Evolutionary conservation across 2,797 vertebrate species (phyloP), one percentile per base, ranked within the genome.

Genomic region (Amblyraja radiata): DNA sequence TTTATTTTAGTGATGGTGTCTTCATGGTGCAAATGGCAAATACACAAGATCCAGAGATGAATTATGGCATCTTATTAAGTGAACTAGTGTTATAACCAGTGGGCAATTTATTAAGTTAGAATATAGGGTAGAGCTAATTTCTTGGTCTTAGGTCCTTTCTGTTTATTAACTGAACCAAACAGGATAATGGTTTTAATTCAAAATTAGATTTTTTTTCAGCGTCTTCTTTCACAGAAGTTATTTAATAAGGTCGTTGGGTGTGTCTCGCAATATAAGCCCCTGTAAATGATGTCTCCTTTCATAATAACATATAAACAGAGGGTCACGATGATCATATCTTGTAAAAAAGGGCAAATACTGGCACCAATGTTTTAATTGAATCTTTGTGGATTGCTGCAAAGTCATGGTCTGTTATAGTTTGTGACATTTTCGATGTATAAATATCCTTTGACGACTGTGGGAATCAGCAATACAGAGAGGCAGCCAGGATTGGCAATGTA

Each of bases 371-470:
- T 36, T 32, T 36, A 68, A 88, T 36, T 68, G n/a, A 68, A 88
- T 88, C 84, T 68, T 88, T 88, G n/a, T 88, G 63, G n/a, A 68
- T 88, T 88, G 65, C 16, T 88, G 84, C 63, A 68, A 88, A 88
- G 61, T 68, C 84, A 88, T 88, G 84, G 61, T 36, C 68, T 36
- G 32, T 88, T 86, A 16, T 88, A 63, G 83, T 28, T 86, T 6
- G 28, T 86, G 58, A 6, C 23, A n/a, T 63, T 88, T 68, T 88
- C 68, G 84, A 65, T 88, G 10, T 36, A 36, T 23, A 18, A 88
- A 36, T 88, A 21, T 32, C 63, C 84, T 88, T 88, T 68, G 84
- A 68, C 36, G n/a, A 10, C 6, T 88, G 61, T 65, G n/a, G 61
- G n/a, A 36, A 88, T 61, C 81, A 88, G 28, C n/a, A 65, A 88